Conservation (phyloP, 2,113 vertebrate genomes). For the Pituophis catenifer region DNA sequence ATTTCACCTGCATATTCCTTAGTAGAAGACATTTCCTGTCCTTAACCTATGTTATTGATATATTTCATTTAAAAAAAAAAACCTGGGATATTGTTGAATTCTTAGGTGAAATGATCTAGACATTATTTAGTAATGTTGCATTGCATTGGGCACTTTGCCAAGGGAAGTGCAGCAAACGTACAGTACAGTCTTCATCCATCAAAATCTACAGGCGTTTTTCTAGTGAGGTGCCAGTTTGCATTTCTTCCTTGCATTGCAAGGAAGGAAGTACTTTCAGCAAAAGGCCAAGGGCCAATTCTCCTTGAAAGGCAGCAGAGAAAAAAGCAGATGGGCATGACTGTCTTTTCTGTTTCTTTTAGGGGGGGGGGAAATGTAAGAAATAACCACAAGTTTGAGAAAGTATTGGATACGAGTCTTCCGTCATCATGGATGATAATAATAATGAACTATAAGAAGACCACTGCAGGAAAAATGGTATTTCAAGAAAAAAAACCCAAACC, state of each 20-base stretch:
- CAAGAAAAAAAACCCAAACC: neutral
- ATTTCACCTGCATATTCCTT: slow-evolving; percentile 7
- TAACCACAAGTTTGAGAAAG: neutral
- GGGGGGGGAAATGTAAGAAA: neutral
- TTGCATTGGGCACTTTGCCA: neutral
- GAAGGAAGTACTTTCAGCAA: neutral
- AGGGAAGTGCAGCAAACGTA: neutral
- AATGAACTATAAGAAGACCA: neutral
- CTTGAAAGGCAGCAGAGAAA: neutral
- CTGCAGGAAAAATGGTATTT: neutral
- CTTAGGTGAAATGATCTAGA: neutral
- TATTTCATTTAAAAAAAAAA: neutral
- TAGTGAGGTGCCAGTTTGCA: neutral
- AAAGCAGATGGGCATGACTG: neutral
- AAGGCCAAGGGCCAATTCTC: neutral
- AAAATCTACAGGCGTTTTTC: neutral
- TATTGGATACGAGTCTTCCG: neutral
- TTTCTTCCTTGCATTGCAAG: neutral
- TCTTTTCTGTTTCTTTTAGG: neutral
- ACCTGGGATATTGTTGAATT: neutral
- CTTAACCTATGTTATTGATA: neutral
- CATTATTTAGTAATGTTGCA: neutral
- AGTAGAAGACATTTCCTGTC: neutral
- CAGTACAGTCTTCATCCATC: neutral
- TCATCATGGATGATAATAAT: neutral